Evolutionary conservation across 2,113 vertebrate genomes (phyloP), one percentile per base, ranked within the genome.

Genomic region (Ifrita kowaldi): DNA sequence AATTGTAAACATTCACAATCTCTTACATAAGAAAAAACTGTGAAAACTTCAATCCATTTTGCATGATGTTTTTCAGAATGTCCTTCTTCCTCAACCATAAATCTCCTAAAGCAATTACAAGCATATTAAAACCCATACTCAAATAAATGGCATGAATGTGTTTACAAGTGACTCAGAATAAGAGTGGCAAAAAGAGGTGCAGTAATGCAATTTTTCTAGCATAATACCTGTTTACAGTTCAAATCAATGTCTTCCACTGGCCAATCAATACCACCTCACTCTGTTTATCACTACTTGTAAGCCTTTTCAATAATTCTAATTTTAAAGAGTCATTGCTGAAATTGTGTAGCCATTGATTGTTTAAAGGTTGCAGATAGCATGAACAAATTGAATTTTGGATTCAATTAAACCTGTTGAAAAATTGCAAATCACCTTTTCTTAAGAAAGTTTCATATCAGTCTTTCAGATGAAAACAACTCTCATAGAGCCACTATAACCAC

Each of bases 241-340:
- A 95, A 95, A 95, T 97, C 94, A 81, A 88, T 97, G 70, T 83
- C 53, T 95, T 93, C 55, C 59, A 93, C 42, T 79, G 41, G 64
- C 53, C 91, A 94, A 89, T 98, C 97, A 95, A 98, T 98, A 98
- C 20, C 49, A 41, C 26, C 95, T 96, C 93, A 84, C 92, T 97
- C 83, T 83, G 83, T 96, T 97, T 96, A 96, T 97, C 92, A 95
- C 84, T 85, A 46, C 90, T 84, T 82, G 87, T 77, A 97, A 97
- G 63, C 46, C 71, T 97, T 97, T 98, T 93, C 97, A 97, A 97
- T 97, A 96, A 92, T 95, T 98, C 88, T 97, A 96, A 97, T 98
- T 98, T 97, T 97, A 96, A 97, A 93, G 89, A 97, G 90, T 95
- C 70, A 95, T 96, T 97, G 91, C 71, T 95, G 80, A 90, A 96